Evolutionary conservation across 64 coral and sea anemone genomes (phyloP).

Genomic region (Porites lutea): DNA sequence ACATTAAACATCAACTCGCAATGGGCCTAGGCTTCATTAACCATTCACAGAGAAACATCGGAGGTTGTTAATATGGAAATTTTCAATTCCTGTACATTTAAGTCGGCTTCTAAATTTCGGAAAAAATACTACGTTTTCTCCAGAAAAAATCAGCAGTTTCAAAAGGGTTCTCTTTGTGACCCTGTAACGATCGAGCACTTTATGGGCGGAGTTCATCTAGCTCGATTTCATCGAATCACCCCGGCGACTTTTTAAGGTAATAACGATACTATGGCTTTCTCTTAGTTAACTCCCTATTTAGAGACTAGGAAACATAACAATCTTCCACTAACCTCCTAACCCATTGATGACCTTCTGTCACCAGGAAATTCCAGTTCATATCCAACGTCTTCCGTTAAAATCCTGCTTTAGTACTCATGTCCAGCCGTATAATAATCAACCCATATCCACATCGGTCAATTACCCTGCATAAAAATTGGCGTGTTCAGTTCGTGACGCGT

Average conservation of each 20-base stretch:
- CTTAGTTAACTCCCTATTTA: slow-evolving; percentile 58
- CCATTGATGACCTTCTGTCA: slow-evolving; percentile 26
- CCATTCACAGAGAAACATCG: slow-evolving; percentile 49
- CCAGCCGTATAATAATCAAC: slow-evolving; percentile 17
- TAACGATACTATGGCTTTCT: slow-evolving; percentile 36
- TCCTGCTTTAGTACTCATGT: neutral
- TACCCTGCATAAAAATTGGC: neutral
- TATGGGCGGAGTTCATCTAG: slow-evolving; percentile 49
- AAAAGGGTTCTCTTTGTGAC: neutral
- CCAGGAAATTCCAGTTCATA: slow-evolving; percentile 26
- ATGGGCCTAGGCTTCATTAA: slow-evolving; percentile 37
- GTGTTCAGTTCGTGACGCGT: neutral
- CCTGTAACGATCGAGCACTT: neutral
- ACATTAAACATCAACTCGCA: slow-evolving; percentile 37
- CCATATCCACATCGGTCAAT: slow-evolving; percentile 14
- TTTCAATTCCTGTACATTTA: neutral
- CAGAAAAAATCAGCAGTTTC: neutral
- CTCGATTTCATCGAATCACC: slow-evolving; percentile 52
- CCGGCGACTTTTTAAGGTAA: slow-evolving; percentile 41
- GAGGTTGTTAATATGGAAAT: slow-evolving; percentile 31
- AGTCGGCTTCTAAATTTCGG: neutral
- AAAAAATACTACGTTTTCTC: neutral
- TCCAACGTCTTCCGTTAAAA: slow-evolving; percentile 35
- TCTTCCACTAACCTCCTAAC: slow-evolving; percentile 45
- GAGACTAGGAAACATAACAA: slow-evolving; percentile 32